Conservation (phyloP, 2,113 vertebrate genomes). For the Podocnemis expansa region DNA sequence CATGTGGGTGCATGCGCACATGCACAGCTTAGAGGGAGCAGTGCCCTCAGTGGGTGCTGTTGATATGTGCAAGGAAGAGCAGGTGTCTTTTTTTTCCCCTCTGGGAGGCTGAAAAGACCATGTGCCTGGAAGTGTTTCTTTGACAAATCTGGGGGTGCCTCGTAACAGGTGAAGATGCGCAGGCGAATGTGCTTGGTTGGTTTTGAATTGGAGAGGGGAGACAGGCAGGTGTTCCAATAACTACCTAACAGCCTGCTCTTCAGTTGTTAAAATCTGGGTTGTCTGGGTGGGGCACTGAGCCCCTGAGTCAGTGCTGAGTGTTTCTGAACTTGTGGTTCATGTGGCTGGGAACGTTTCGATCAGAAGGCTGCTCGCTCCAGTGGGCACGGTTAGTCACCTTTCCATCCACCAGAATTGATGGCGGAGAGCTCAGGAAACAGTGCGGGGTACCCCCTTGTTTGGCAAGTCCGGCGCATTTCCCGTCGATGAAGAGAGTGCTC, state of each 20-base stretch:
- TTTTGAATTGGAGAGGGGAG: neutral
- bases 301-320: neutral
- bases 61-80: neutral
- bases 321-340: neutral
- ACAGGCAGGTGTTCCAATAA: neutral
- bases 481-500: neutral
- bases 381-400: neutral
- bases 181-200: neutral
- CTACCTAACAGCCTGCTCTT: neutral
- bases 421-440: neutral
- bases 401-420: neutral
- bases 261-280: neutral
- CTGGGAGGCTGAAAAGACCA: neutral
- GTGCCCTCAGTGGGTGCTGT: neutral
- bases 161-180: neutral
- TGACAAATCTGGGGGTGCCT: neutral
- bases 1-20: too few species aligned
- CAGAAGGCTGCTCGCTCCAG: too few species aligned
- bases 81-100: neutral
- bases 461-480: neutral
- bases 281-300: neutral
- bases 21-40: too few species aligned
- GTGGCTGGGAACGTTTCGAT: neutral
- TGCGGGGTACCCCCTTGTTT: neutral
- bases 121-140: neutral